Base-by-base conservation (phyloP, 2,113 vertebrate species). In the Bos javanicus region DNA sequence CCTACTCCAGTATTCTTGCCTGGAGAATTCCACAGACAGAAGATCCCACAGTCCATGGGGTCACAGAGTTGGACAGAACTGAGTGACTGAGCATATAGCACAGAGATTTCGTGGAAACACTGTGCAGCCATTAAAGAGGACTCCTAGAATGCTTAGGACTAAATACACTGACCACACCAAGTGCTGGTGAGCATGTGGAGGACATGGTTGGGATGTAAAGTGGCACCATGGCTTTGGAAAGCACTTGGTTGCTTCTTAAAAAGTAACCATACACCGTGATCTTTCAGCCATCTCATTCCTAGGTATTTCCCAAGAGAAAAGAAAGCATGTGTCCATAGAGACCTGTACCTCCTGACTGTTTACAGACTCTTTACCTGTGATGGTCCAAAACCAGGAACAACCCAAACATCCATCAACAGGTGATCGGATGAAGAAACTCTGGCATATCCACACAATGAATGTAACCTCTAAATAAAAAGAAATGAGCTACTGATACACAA, bases 31-130 rank as follows among this genome's bases (percentile, higher is more conserved):
- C 19, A 23, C 8, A 17, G 64, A 21, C n/a, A 71, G n/a, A 71
- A n/a, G n/a, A 3, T 4, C 64, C n/a, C 5, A 36, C 17, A 21
- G n/a, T 36, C 64, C n/a, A 71, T 0, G 64, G 17, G n/a, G n/a
- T 71, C 0, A 0, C 64, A 36, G 64, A 71, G 64, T 36, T 36
- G n/a, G 64, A 71, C 64, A 71, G 64, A 71, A 21, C 64, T 36
- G 64, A 71, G n/a, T 71, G 64, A 36, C 64, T 21, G 64, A 71
- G 64, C 17, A 11, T 2, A 67, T 5, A 36, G n/a, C 64, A 36
- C 64, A 36, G n/a, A 4, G 6, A 19, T 17, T 23, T 28, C 3
- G 1, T 23, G 19, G 64, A 26, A 78, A 43, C 25, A 19, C 6
- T 36, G 12, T 7, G 52, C 9, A 67, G 14, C 3, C 74, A 10